Evolutionary conservation across 2,113 vertebrate genomes (phyloP).

Genomic region (Castor canadensis): DNA sequence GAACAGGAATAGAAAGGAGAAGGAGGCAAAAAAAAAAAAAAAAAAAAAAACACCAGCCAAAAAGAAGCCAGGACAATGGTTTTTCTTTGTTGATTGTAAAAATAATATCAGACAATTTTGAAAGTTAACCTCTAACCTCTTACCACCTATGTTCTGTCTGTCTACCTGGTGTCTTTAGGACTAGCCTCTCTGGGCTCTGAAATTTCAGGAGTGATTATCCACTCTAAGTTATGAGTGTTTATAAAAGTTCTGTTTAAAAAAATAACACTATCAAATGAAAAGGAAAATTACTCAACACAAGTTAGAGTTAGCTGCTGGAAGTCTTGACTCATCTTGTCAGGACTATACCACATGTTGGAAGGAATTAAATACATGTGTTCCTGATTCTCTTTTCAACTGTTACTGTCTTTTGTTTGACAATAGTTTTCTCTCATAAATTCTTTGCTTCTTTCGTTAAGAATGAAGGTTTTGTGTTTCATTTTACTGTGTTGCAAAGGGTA

Average conservation of each 20-base stretch:
- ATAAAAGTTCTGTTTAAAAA: slow-evolving; percentile 20
- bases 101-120: slow-evolving; percentile 79
- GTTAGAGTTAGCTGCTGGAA: slow-evolving; percentile 73
- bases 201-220: slow-evolving; percentile 69
- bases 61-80: slow-evolving; percentile 83
- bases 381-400: slow-evolving; percentile 64
- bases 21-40: slow-evolving; percentile 75
- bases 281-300: slow-evolving; percentile 7
- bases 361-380: slow-evolving; percentile 77
- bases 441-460: slow-evolving; percentile 57
- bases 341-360: slow-evolving; percentile 82
- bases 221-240: slow-evolving; percentile 60
- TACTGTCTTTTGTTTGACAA: slow-evolving; percentile 71
- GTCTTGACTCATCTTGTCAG: slow-evolving; percentile 72
- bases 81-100: slow-evolving; percentile 81
- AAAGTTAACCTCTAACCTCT: slow-evolving; percentile 81
- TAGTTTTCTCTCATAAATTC: slow-evolving; percentile 58
- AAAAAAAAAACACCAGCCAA: slow-evolving; percentile 82
- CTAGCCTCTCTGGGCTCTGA: slow-evolving; percentile 74
- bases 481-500: slow-evolving; percentile 70
- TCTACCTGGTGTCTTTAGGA: slow-evolving; percentile 80
- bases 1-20: slow-evolving; percentile 28
- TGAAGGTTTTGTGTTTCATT: slow-evolving; percentile 80
- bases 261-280: slow-evolving; percentile 61
- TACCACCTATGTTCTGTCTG: slow-evolving; percentile 76